Conservation (phyloP, 1,140 invertebrate species). For the Monomorium pharaonis region DNA sequence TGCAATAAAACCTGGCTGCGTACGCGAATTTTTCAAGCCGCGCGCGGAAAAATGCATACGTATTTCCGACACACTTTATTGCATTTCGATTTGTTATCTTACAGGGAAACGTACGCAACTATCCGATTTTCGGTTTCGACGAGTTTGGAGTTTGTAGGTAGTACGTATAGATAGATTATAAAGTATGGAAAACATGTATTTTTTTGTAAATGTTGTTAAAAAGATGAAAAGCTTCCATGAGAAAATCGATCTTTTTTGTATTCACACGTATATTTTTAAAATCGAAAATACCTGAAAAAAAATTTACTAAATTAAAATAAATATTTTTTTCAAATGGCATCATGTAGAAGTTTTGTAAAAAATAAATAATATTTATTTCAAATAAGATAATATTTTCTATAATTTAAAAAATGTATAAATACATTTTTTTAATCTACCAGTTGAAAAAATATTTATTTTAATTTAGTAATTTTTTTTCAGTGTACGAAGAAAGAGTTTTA, state of each 20-base stretch:
- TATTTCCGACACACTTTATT: not conserved
- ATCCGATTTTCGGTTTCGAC: not conserved
- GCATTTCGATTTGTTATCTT: not conserved
- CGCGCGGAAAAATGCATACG: not conserved
- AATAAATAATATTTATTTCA: too few species aligned
- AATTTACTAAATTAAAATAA: too few species aligned
- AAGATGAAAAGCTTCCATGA: not conserved
- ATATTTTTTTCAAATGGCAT: too few species aligned
- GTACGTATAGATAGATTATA: too few species aligned
- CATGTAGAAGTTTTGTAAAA: too few species aligned
- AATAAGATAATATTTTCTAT: too few species aligned
- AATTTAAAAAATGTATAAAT: too few species aligned
- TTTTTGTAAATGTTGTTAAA: not conserved
- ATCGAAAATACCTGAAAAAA: not conserved
- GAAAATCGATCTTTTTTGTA: not conserved
- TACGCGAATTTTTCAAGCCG: not conserved
- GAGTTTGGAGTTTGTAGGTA: not conserved
- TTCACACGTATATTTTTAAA: not conserved
- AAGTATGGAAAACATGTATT: not conserved
- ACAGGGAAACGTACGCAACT: too few species aligned
- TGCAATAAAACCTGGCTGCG: constrained; percentile 19
- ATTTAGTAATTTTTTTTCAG: too few species aligned
- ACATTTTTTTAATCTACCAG: too few species aligned
- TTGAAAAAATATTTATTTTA: too few species aligned
- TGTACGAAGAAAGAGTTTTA: too few species aligned